Conservation (phyloP, 2,113 vertebrate genomes). For the Hydrolagus affinis region DNA sequence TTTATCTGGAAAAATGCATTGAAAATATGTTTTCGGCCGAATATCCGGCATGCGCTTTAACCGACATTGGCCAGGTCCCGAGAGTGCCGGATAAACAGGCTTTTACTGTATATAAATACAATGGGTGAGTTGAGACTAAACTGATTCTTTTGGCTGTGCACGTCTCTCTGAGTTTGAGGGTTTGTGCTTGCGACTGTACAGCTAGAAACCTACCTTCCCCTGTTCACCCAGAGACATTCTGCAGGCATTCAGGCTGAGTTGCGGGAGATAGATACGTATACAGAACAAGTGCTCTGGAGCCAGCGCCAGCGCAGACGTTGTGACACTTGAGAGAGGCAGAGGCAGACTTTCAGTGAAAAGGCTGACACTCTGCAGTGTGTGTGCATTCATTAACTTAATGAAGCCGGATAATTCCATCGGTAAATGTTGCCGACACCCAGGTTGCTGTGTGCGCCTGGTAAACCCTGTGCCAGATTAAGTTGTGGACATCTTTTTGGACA, state of each 20-base stretch:
- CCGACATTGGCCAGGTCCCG: too few species aligned
- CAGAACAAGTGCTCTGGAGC: background rate
- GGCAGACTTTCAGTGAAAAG: background rate
- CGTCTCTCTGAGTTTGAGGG: slow-evolving; percentile 3
- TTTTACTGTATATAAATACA: too few species aligned
- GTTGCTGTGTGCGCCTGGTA: too few species aligned
- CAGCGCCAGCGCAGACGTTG: background rate
- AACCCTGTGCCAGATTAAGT: background rate
- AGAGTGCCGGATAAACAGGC: too few species aligned
- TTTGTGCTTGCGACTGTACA: background rate
- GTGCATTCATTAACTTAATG: background rate
- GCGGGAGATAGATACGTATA: background rate
- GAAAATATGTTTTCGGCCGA: too few species aligned
- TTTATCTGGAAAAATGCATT: too few species aligned
- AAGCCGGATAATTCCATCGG: background rate
- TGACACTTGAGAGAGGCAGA: background rate
- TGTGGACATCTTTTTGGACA: background rate
- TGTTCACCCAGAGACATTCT: background rate
- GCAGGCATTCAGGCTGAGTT: background rate
- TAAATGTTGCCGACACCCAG: background rate
- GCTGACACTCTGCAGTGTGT: too few species aligned
- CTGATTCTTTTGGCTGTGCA: background rate
- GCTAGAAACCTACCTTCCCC: background rate
- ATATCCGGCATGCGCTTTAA: too few species aligned
- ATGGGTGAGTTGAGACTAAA: too few species aligned